Conservation (phyloP, 2,797 vertebrate species). For the Austrolebias charrua region DNA sequence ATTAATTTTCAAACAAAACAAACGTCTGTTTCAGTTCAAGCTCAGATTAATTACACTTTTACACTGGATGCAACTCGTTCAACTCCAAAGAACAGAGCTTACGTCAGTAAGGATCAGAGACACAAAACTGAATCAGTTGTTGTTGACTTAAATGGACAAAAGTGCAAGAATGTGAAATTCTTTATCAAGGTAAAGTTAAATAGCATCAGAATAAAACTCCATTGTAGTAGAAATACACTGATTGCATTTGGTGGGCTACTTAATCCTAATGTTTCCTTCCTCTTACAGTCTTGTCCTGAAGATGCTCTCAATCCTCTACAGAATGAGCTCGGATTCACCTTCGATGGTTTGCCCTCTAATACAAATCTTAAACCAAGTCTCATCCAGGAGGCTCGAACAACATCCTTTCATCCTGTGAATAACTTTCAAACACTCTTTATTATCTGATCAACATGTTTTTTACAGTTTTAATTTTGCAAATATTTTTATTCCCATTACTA, state of each 20-base stretch:
- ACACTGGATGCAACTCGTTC: conserved; percentile 69
- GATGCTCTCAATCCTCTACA: conserved; percentile 75
- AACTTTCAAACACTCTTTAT: background rate
- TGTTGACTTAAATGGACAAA: accelerated
- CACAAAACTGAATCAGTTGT: accelerated
- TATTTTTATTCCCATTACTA: too few relatives aligned
- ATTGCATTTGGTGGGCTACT: background rate
- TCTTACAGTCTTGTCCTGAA: conserved; percentile 77
- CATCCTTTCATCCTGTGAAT: conserved; percentile 62
- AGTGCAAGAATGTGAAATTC: background rate
- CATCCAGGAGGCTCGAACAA: conserved; percentile 36
- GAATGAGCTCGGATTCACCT: conserved; percentile 77
- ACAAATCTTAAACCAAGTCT: conserved; percentile 70
- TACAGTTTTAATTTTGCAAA: background rate
- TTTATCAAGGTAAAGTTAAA: conserved; percentile 46
- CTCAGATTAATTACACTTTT: conserved; percentile 66
- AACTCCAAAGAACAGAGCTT: conserved; percentile 71
- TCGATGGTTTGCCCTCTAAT: conserved; percentile 63
- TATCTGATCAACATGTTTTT: background rate
- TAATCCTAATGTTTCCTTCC: background rate
- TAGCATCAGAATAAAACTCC: too few relatives aligned
- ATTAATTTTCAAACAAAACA: background rate
- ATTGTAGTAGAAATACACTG: too few relatives aligned
- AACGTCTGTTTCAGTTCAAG: conserved; percentile 52
- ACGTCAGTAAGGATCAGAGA: conserved; percentile 31